Percentiles rank a stretch among this genome's conserved stretches.
These are phyloP conservation scores for Pterophyllum scalare DNA, from an alignment of 2,113 vertebrate genomes.

Conservation along the genomic window DNA sequence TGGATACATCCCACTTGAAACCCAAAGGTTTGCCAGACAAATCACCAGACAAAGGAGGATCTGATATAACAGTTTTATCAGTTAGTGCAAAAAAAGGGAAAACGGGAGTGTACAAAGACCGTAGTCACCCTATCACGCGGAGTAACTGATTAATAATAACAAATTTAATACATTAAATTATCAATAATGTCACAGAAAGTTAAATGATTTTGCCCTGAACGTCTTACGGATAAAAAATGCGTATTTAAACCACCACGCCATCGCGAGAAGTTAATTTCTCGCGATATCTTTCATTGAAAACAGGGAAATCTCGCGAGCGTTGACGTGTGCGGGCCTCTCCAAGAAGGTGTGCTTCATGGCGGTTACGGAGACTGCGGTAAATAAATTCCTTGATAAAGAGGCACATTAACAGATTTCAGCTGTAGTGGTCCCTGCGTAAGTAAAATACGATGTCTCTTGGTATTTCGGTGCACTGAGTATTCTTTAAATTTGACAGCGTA, in stretches of 20 bases:
- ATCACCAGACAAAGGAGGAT: background rate
- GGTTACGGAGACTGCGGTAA: constrained; percentile 83
- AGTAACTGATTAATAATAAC: background rate
- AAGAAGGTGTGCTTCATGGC: constrained; percentile 82
- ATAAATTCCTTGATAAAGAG: constrained; percentile 52
- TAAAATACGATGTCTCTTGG: background rate
- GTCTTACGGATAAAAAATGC: background rate
- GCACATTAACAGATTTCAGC: background rate
- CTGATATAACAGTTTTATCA: background rate
- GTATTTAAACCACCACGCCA: background rate
- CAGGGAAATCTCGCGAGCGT: constrained; percentile 61
- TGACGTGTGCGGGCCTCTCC: constrained; percentile 55
- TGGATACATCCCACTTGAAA: background rate
- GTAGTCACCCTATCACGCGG: background rate
- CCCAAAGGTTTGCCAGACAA: background rate
- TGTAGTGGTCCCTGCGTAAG: background rate
- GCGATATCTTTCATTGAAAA: constrained; percentile 33
- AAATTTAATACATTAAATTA: background rate
- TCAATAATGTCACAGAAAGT: background rate
- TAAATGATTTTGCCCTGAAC: background rate
- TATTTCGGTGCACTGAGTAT: background rate
- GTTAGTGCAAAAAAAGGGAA: background rate
- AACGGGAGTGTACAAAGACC: background rate
- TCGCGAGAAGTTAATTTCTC: background rate
- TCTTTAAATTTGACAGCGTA: background rate